Base-by-base conservation (phyloP, 2,113 vertebrate genomes). In the Etia nguti region DNA sequence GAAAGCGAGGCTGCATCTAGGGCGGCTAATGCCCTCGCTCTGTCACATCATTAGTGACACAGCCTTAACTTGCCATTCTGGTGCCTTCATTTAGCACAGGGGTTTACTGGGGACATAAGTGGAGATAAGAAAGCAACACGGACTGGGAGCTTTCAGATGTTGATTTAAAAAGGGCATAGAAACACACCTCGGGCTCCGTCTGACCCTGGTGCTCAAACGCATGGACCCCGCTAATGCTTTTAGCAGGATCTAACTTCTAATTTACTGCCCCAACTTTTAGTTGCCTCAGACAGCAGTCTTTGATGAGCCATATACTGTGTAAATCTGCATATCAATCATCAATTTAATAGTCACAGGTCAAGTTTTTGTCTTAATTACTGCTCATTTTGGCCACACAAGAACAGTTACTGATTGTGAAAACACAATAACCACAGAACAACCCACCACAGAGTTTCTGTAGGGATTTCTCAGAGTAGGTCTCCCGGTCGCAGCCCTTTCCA, bases 401-500 rank as follows among this genome's bases (percentile, higher is more conserved):
- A 29, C 4, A 50, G 46, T 29, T 52, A n/a, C 10, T n/a, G 8
- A 26, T 10, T 22, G 36, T 7, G n/a, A 31, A 43, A 38, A 43
- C 26, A 73, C n/a, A 31, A 48, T 29, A 38, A 68, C n/a, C 12
- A 0, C 1, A 16, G 9, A 65, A 13, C 38, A 81, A 90, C 97
- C 6, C 96, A 99, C 98, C 99, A 31, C 99, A 99, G 59, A 99
- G 96, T 81, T 98, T 98, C 94, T 99, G 98, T 34, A 98, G 96
- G 18, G 98, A 98, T 85, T 98, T 98, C 93, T 99, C 98, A 0
- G 98, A 98, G 95, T 99, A 99, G 1, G 98, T 98, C 91, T 99
- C 97, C 0, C 97, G 97, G 83, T 99, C 98, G 4, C 98, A 99
- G 86, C 98, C 98, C 80, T 98, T 98, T 16, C 98, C 97, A 2